phyloP scores from a whole-genome alignment of 1,140 invertebrate genomes.

The Drosophila nikananu region DNA sequence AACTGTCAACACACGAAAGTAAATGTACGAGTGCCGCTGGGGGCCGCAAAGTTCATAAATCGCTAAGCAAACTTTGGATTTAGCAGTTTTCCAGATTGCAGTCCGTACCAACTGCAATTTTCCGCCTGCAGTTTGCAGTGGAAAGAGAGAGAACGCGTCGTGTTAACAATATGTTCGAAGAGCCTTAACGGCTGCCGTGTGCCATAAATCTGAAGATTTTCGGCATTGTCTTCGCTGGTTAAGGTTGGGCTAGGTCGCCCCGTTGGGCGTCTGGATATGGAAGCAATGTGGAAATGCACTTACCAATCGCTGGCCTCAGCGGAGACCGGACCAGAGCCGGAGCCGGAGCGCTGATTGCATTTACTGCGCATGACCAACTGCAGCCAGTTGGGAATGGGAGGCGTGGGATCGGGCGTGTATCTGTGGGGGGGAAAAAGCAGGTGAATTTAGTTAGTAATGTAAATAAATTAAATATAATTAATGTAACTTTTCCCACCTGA shows the following conservation, averaged over 20 bases:
- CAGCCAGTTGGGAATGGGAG: slow-evolving; percentile 83
- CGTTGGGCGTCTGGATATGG: slow-evolving; percentile 9
- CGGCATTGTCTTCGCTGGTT: slow-evolving; percentile 35
- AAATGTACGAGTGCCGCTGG: slow-evolving; percentile 62
- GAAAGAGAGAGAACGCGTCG: slow-evolving; percentile 25
- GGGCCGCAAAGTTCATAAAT: slow-evolving; percentile 79
- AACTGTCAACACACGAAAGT: slow-evolving; percentile 82
- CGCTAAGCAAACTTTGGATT: slow-evolving; percentile 34
- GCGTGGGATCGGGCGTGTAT: slow-evolving; percentile 77
- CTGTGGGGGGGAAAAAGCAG: slow-evolving; percentile 26
- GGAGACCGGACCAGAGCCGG: slow-evolving; percentile 16
- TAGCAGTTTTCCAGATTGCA: slow-evolving; percentile 6
- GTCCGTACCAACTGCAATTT: slow-evolving; percentile 11
- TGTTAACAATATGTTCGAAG: slow-evolving; percentile 74
- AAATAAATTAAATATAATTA: not conserved
- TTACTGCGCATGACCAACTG: slow-evolving; percentile 85
- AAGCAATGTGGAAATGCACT: slow-evolving; percentile 45
- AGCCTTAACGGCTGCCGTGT: slow-evolving; percentile 70
- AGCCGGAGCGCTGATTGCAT: slow-evolving; percentile 63
- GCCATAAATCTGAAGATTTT: slow-evolving; percentile 75
- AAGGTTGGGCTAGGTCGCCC: slow-evolving; percentile 33
- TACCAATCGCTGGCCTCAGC: slow-evolving; percentile 65
- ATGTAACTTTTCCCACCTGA: slow-evolving; percentile 71
- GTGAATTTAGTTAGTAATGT: not conserved
- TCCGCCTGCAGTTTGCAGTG: slow-evolving; percentile 1